These are phyloP conservation scores for Tridacna gigas DNA, from an alignment of 2,888 invertebrate species.

Conservation along the genomic window DNA sequence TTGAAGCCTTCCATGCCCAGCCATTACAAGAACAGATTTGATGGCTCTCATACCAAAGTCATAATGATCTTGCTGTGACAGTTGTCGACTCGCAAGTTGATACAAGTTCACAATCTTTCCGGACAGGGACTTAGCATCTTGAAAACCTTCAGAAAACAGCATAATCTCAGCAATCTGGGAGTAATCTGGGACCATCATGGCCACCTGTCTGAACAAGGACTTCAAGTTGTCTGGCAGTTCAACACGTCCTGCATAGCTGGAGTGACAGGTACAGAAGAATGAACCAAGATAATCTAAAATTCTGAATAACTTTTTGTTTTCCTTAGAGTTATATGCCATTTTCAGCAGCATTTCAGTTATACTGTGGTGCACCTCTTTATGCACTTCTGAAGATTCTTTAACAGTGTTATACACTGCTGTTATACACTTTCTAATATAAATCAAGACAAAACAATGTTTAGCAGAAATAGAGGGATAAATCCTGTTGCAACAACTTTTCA, in stretches of 20 bases:
- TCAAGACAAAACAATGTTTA: too few species aligned
- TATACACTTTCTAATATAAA: too few species aligned
- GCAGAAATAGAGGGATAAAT: too few species aligned
- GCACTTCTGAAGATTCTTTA: not conserved
- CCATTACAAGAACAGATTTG: slow-evolving; percentile 84
- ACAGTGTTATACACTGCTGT: too few species aligned
- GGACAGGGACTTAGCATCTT: slow-evolving; percentile 83
- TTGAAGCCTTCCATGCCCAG: slow-evolving; percentile 83
- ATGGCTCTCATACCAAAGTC: slow-evolving; percentile 85
- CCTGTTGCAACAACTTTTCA: not conserved
- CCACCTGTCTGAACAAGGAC: slow-evolving; percentile 84
- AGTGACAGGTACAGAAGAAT: not conserved
- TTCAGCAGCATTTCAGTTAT: too few species aligned
- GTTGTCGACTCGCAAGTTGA: slow-evolving; percentile 83
- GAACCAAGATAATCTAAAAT: too few species aligned
- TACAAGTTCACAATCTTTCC: slow-evolving; percentile 84
- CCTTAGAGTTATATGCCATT: too few species aligned
- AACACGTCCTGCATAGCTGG: slow-evolving; percentile 84
- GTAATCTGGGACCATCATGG: slow-evolving; percentile 85
- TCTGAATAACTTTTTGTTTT: too few species aligned
- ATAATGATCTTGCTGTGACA: slow-evolving; percentile 85
- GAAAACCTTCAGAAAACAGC: slow-evolving; percentile 84
- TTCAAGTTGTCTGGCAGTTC: slow-evolving; percentile 85
- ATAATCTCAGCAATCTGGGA: slow-evolving; percentile 84
- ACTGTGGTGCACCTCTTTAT: too few species aligned